phyloP scores from a whole-genome alignment of 2,888 invertebrate species.

The Diarsia dahlii region DNA sequence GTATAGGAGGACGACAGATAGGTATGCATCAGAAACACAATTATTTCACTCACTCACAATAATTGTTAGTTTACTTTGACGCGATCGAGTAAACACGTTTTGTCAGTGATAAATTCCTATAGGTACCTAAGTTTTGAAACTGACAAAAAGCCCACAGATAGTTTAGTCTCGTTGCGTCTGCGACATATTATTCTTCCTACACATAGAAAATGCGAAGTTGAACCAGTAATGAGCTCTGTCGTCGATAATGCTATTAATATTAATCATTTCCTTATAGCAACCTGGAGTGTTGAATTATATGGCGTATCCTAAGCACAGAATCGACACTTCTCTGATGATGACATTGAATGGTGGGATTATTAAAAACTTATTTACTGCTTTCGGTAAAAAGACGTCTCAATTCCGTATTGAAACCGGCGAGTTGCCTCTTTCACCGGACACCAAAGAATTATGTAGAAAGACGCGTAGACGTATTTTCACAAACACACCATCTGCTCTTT shows the following conservation, averaged over 20 bases:
- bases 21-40: not conserved
- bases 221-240: constrained; percentile 42
- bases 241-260: constrained; percentile 61
- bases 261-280: constrained; percentile 68
- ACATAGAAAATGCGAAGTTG: constrained; percentile 59
- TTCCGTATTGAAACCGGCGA: not conserved
- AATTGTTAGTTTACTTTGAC: not conserved
- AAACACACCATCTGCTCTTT: not conserved
- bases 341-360: not conserved
- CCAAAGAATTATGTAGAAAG: not conserved
- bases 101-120: not conserved
- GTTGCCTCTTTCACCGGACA: not conserved
- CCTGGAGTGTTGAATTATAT: constrained; percentile 16
- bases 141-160: not conserved
- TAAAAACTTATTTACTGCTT: not conserved
- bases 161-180: not conserved
- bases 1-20: too few species aligned
- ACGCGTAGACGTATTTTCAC: not conserved
- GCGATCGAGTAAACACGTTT: not conserved
- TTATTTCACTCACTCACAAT: too few species aligned
- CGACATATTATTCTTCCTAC: constrained; percentile 51
- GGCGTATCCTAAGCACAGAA: constrained; percentile 23
- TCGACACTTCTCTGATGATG: constrained; percentile 14
- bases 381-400: not conserved
- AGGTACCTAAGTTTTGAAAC: not conserved